Evolutionary conservation across 1,140 invertebrate species (phyloP).

Genomic region (Leptinotarsa lineolata): DNA sequence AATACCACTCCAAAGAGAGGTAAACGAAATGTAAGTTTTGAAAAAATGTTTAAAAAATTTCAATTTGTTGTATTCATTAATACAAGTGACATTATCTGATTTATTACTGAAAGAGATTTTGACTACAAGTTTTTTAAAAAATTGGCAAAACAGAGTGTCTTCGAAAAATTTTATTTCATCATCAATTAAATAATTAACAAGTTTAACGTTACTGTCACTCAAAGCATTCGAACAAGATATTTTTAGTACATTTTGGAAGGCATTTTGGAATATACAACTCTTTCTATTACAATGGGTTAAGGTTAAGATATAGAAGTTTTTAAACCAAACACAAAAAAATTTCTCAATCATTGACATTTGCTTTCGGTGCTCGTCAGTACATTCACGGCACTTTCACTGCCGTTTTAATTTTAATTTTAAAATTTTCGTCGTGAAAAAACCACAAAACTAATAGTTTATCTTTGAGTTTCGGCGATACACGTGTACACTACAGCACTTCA

Average conservation of each 20-base stretch:
- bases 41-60: not conserved
- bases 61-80: too few species aligned
- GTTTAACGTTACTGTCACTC: too few species aligned
- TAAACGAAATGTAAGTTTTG: not conserved
- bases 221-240: not conserved
- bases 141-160: too few species aligned
- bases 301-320: not conserved
- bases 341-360: constrained; percentile 7
- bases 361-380: constrained; percentile 7
- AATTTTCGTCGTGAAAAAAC: not conserved
- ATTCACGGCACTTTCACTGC: too few species aligned
- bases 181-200: too few species aligned
- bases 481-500: too few species aligned
- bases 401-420: constrained; percentile 18
- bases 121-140: too few species aligned
- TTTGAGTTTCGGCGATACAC: too few species aligned
- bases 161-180: too few species aligned
- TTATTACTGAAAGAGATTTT: too few species aligned
- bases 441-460: too few species aligned
- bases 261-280: not conserved
- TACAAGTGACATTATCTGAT: too few species aligned
- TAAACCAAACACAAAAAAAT: constrained; percentile 14
- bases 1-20: constrained; percentile 10
- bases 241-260: constrained; percentile 9
- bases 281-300: not conserved